Conservation (phyloP, 2,113 vertebrate species). For the Cromileptes altivelis region DNA sequence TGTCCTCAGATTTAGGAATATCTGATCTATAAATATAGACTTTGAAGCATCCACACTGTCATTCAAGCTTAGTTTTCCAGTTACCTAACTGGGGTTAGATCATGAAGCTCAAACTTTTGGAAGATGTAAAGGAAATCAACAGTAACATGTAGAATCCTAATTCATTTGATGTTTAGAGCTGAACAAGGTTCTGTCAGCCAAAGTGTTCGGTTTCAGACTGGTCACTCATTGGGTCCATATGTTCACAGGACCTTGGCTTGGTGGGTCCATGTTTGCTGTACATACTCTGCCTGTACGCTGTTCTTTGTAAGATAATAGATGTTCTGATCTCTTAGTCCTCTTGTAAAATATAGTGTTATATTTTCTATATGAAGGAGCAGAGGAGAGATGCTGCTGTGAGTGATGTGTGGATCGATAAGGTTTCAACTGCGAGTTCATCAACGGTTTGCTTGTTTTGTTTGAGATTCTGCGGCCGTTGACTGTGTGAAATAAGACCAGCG, state of each 20-base stretch:
- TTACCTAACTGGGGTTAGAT: background rate
- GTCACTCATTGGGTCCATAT: background rate
- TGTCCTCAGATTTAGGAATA: background rate
- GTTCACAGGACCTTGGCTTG: constrained; percentile 3
- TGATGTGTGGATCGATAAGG: constrained; percentile 36
- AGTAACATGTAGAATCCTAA: background rate
- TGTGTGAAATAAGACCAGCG: constrained; percentile 28
- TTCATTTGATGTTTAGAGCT: background rate
- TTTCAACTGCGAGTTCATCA: background rate
- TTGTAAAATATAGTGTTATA: constrained; percentile 83
- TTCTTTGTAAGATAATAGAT: constrained; percentile 85
- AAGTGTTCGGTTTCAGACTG: constrained; percentile 42
- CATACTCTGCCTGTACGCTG: constrained; percentile 76
- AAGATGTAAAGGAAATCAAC: background rate
- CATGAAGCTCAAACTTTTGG: background rate
- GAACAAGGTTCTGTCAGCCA: background rate
- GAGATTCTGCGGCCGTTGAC: constrained; percentile 2
- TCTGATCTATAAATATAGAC: background rate
- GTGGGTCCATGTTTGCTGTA: constrained; percentile 87
- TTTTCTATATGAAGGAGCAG: constrained; percentile 81
- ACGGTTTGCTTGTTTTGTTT: constrained; percentile 32
- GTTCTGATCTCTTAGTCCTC: constrained; percentile 83
- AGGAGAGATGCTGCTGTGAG: constrained; percentile 65
- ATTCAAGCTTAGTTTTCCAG: background rate
- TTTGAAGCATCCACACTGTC: background rate